Evolutionary conservation across 1,140 invertebrate species (phyloP).

Genomic region (Coptotermes formosanus): DNA sequence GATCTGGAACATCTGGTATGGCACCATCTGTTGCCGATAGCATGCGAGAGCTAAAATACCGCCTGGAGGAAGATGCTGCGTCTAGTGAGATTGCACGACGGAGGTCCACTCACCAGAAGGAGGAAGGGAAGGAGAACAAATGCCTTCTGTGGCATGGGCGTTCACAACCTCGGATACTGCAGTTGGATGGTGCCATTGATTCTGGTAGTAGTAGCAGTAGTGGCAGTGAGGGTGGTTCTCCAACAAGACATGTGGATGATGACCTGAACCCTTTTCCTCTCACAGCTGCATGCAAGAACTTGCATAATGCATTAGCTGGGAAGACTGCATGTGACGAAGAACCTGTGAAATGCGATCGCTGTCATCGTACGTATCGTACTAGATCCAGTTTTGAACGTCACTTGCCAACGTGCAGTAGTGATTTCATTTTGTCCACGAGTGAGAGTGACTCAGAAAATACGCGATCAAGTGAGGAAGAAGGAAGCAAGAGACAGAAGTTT

Average conservation of each 20-base stretch:
- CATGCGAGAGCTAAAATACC: conserved; percentile 43
- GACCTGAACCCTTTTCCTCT: not conserved
- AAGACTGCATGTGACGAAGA: conserved; percentile 50
- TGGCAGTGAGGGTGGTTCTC: conserved; percentile 39
- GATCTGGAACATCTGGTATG: conserved; percentile 43
- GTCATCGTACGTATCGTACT: conserved; percentile 86
- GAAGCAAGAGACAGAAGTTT: not conserved
- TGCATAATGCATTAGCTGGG: not conserved
- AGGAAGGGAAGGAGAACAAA: conserved; percentile 49
- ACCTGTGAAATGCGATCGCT: conserved; percentile 82
- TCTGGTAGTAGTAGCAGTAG: conserved; percentile 56
- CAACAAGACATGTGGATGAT: not conserved
- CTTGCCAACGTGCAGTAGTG: conserved; percentile 64
- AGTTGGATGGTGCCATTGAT: conserved; percentile 74
- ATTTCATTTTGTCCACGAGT: conserved; percentile 68
- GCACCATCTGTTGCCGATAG: conserved; percentile 40
- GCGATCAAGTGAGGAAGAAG: conserved; percentile 27
- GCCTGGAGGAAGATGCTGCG: conserved; percentile 41
- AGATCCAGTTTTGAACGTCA: conserved; percentile 83
- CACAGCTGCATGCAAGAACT: not conserved
- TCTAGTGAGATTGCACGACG: conserved; percentile 26
- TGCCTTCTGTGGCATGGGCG: conserved; percentile 47
- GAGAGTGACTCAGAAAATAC: conserved; percentile 60
- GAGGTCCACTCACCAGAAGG: conserved; percentile 40
- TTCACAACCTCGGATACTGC: conserved; percentile 54